Conservation (phyloP, 1,140 invertebrate genomes). For the Notospermus geniculatus region DNA sequence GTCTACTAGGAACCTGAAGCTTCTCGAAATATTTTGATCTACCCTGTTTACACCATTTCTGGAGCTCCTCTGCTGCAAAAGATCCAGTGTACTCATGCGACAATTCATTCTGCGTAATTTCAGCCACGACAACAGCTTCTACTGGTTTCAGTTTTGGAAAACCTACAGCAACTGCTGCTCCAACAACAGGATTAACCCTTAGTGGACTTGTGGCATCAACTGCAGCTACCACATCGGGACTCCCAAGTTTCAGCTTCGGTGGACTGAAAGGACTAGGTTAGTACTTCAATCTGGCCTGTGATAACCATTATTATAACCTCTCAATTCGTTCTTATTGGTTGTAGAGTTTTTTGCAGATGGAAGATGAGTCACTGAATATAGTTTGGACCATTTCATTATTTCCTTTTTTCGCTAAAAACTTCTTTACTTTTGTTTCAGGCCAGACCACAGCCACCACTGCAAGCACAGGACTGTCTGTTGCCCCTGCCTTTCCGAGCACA, state of each 20-base stretch:
- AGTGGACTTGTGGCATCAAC: constrained; percentile 13
- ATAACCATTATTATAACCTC: neutral
- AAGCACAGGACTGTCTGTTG: constrained; percentile 12
- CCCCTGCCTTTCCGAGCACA: constrained; percentile 32
- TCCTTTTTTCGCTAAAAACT: neutral
- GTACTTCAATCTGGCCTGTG: neutral
- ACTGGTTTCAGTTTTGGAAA: constrained; percentile 27
- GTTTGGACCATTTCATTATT: neutral
- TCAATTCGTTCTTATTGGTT: neutral
- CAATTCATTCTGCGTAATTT: no score
- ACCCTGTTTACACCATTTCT: no score
- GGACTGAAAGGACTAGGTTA: no score
- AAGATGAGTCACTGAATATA: no score
- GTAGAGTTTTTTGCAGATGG: neutral
- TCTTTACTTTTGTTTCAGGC: constrained; percentile 19
- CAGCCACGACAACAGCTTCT: constrained; percentile 14
- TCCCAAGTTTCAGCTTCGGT: constrained; percentile 3
- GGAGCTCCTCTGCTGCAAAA: no score
- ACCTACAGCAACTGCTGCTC: constrained; percentile 8
- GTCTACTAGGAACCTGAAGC: no score
- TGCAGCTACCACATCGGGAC: constrained; percentile 25
- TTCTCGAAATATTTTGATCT: no score
- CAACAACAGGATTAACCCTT: constrained; percentile 18
- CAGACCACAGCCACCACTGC: constrained; percentile 30
- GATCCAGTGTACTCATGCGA: no score